Evolutionary conservation across 2,113 vertebrate species (phyloP), one percentile per base, ranked within the genome.

Genomic region (Eulemur rufifrons): DNA sequence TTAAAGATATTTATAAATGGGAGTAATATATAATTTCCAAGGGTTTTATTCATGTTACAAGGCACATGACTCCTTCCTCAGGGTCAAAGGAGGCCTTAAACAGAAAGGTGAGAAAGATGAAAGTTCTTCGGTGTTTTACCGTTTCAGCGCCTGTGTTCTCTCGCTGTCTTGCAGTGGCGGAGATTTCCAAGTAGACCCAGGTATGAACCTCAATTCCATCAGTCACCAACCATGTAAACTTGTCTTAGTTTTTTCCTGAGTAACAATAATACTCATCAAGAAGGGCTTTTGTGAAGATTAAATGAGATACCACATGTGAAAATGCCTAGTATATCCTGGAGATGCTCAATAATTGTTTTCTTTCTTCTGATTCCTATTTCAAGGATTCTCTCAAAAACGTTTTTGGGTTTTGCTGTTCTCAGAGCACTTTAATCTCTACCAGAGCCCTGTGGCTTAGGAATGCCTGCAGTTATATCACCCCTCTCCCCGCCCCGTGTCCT

Each of bases 231-330:
- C 5, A 15, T 15, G 59, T 1, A 9, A 66, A 4, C 10, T 37
- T 82, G 17, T 80, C 76, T 97, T 86, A 42, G 71, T 97, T 90
- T 97, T 56, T 68, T 74, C 47, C 32, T 82, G n/a, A 81, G 15
- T 91, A 64, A 87, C 45, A 64, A 27, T 21, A 21, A 56, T 69
- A 76, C 20, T 34, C 34, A 29, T 10, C 15, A 42, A 27, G 21
- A 17, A 47, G 71, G 83, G 37, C 13, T 63, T 86, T 86, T 39
- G 4, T 73, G 45, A 73, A 18, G 34, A 77, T 86, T 74, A 37
- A 63, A 32, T 77, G 34, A 82, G 80, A 76, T 21, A 59, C 3
- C 6, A 29, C 13, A 4, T 45, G 17, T 81, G 45, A 77, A 76
- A 64, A 81, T 69, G 39, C 45, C 13, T 66, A 52, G 18, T 20